Conservation (phyloP, 2,888 invertebrate species). For the Adelognathus sp. region DNA sequence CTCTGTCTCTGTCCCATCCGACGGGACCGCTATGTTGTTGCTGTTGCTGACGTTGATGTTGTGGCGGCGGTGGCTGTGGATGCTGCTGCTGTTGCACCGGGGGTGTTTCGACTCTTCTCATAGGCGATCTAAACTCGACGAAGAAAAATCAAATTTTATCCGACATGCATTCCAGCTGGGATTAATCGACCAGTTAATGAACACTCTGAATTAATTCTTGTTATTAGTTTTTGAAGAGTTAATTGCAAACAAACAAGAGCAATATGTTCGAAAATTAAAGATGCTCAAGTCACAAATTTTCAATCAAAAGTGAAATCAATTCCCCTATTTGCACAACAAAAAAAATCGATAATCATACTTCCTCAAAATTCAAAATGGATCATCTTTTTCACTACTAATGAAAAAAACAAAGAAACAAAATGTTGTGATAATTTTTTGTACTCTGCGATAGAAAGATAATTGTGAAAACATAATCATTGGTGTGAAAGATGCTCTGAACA, state of each 20-base stretch:
- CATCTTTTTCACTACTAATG: neutral
- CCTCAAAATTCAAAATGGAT: neutral
- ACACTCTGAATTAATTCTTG: neutral
- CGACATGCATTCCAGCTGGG: no score
- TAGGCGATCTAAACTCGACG: slow-evolving; percentile 30
- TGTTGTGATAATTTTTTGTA: no score
- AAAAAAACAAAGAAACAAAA: no score
- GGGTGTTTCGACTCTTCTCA: neutral
- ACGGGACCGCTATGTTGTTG: slow-evolving; percentile 17
- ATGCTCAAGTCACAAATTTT: no score
- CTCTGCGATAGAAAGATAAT: no score
- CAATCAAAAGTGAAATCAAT: no score
- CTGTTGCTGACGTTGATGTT: slow-evolving; percentile 3
- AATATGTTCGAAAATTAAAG: no score
- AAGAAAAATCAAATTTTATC: slow-evolving; percentile 1
- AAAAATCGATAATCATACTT: neutral
- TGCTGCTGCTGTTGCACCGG: neutral
- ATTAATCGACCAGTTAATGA: no score
- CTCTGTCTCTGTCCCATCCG: slow-evolving; percentile 67
- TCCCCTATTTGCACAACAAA: no score
- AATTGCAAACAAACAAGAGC: no score
- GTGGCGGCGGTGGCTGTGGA: neutral
- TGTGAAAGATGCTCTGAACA: no score
- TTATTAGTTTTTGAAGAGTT: neutral
- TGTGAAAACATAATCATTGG: no score